Percentiles rank a stretch among this genome's conserved stretches.
These are phyloP conservation scores for Caenorhabditis brenneri DNA, from an alignment of 1,140 invertebrate genomes.

Conservation along the genomic window DNA sequence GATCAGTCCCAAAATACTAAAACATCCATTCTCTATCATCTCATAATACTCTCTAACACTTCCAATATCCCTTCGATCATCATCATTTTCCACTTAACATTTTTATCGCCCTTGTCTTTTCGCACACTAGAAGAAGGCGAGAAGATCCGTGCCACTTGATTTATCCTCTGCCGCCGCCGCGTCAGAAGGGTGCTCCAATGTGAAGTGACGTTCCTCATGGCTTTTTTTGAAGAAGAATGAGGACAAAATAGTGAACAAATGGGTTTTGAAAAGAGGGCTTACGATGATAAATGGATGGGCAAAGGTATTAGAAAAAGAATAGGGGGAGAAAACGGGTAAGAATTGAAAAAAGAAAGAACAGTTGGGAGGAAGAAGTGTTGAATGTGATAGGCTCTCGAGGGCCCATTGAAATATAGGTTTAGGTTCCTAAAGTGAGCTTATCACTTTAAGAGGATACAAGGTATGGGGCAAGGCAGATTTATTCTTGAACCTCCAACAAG, in stretches of 20 bases:
- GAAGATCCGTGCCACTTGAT: constrained; percentile 32
- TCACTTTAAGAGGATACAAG: too few species aligned
- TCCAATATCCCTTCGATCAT: background rate
- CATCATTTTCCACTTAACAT: constrained; percentile 34
- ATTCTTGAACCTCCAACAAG: too few species aligned
- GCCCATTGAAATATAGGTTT: too few species aligned
- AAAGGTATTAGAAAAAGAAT: constrained; percentile 37
- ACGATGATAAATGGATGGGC: constrained; percentile 38
- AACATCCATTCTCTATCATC: background rate
- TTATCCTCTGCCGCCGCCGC: background rate
- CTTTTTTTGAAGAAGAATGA: background rate
- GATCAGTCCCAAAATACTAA: constrained; percentile 13
- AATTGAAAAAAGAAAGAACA: background rate
- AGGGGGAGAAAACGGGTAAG: background rate
- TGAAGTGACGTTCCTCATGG: background rate
- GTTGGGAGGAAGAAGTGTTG: too few species aligned
- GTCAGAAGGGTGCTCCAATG: too few species aligned
- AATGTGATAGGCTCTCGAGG: too few species aligned
- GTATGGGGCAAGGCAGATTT: too few species aligned
- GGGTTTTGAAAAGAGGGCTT: constrained; percentile 30
- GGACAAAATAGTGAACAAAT: constrained; percentile 20
- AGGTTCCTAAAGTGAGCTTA: too few species aligned
- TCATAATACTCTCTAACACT: background rate
- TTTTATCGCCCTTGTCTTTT: constrained; percentile 21
- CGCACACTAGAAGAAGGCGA: background rate